Base-by-base conservation (phyloP, 2,113 vertebrate genomes). In the Carassius auratus region DNA sequence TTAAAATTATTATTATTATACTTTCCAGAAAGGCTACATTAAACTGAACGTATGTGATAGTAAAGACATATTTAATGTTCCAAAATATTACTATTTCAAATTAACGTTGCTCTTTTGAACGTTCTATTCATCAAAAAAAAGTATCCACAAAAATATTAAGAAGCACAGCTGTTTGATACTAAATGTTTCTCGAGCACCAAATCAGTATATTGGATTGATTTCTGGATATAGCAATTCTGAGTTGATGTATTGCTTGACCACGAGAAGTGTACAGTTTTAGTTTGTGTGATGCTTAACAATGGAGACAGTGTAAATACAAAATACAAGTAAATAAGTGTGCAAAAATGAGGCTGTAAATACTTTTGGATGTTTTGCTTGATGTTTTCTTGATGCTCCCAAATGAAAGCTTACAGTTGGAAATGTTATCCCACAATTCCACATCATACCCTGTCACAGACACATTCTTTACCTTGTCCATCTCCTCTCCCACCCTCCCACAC, bases 401-500 rank as follows among this genome's bases (percentile, higher is more conserved):
- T 59, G 48, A 73, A 21, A 73, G 33, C 68, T 84, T 17, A 84
- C 26, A 55, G 19, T 36, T 85, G 42, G 61, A 50, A 77, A 76
- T 52, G 45, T 50, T 52, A 6, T 84, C 83, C 74, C 84, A 77
- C 61, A 77, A 68, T 36, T 55, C 45, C 84, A 85, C 59, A 15
- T 26, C 68, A 74, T 38, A 17, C 66, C 38, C 66, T 68, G 66
- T 78, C 78, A 88, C 73, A 77, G 42, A 83, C 73, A 68, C 82
- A 69, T 33, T 75, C 82, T 81, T 78, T 71, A 82, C 66, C 68
- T 84, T 78, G 52, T 82, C 57, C 76, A 68, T 73, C 55, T 83
- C 78, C 57, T 45, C 38, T 30, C 48, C 62, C 17, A 5, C 62
- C 62, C 73, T 62, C 48, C 38, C 69, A 64, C 80, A 30, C 36